These are phyloP conservation scores for Chalcis sispes DNA, from an alignment of 2,888 invertebrate genomes.

Conservation along the genomic window DNA sequence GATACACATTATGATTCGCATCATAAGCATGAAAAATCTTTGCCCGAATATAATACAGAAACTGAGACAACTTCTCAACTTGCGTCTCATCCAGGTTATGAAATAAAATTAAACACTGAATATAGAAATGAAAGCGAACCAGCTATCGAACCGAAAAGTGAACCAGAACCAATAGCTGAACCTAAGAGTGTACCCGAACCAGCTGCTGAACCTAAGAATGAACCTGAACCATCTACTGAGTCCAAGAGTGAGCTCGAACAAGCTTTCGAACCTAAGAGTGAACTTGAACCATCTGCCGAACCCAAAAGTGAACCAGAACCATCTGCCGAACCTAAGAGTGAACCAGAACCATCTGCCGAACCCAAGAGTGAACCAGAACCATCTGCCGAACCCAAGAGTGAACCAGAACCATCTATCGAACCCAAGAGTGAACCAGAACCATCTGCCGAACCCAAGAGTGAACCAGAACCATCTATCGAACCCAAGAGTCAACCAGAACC, in stretches of 20 bases:
- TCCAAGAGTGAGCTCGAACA: constrained; percentile 63
- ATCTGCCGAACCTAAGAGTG: constrained; percentile 60
- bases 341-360: constrained; percentile 61
- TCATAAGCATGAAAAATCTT: constrained; percentile 60
- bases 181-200: constrained; percentile 56
- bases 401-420: constrained; percentile 60
- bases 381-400: constrained; percentile 32
- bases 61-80: constrained; percentile 59
- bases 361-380: constrained; percentile 47
- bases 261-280: constrained; percentile 58
- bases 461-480: constrained; percentile 64
- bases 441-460: constrained; percentile 45
- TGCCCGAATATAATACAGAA: constrained; percentile 61
- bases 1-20: constrained; percentile 56
- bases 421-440: constrained; percentile 59
- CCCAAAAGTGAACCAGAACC: constrained; percentile 59
- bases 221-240: constrained; percentile 54
- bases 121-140: constrained; percentile 58
- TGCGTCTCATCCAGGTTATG: too few species aligned
- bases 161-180: constrained; percentile 60
- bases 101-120: constrained; percentile 58
- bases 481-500: constrained; percentile 61
- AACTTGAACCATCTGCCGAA: constrained; percentile 60
- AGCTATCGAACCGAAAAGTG: constrained; percentile 61
- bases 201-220: constrained; percentile 48